These are phyloP conservation scores for Sciurus vulgaris DNA, from an alignment of 2,797 vertebrate genomes.

Conservation along the genomic window DNA sequence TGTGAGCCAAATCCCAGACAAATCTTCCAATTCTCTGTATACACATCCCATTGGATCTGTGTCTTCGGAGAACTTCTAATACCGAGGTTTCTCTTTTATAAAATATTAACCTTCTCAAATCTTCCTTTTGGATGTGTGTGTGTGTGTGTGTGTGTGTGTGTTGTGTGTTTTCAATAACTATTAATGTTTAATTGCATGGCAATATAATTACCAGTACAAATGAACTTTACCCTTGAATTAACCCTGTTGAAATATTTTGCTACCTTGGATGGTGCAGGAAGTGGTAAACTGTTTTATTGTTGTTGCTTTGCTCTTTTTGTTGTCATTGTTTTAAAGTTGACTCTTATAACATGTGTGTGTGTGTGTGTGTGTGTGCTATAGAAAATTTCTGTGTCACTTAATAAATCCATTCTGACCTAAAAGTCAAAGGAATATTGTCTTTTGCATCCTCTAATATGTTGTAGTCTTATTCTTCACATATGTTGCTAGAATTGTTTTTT, in stretches of 20 bases:
- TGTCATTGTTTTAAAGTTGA: background rate
- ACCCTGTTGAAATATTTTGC: background rate
- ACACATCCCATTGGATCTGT: too few species aligned
- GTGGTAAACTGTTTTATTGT: background rate
- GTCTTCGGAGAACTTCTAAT: background rate
- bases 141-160: too few species aligned
- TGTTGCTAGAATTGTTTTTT: background rate
- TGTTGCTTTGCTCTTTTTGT: background rate
- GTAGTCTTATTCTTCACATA: background rate
- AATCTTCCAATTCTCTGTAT: background rate
- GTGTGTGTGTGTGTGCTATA: background rate
- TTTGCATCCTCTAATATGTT: background rate
- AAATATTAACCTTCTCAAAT: background rate
- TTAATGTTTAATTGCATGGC: background rate
- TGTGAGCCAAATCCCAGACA: background rate
- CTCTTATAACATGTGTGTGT: background rate
- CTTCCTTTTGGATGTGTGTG: too few species aligned
- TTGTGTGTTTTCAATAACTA: too few species aligned
- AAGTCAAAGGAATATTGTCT: background rate
- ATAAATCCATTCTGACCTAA: background rate
- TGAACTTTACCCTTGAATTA: background rate
- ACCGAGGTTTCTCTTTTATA: background rate
- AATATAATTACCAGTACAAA: background rate
- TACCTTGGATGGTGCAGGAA: background rate
- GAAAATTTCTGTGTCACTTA: background rate